phyloP scores from a whole-genome alignment of 2,888 invertebrate species.

The Mayetiola destructor region DNA sequence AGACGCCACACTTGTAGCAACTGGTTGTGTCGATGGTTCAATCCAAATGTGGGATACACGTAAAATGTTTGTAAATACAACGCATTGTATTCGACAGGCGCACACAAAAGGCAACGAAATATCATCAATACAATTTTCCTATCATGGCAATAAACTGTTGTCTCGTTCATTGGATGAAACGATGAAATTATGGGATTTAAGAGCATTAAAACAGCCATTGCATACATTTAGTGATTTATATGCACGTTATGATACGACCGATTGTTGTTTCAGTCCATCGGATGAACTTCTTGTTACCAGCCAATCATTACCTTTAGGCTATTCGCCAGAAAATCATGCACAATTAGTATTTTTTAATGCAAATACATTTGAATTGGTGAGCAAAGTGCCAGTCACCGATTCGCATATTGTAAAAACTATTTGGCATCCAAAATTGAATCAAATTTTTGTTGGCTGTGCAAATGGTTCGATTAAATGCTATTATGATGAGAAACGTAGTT shows the following conservation, averaged over 20 bases:
- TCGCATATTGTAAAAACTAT: conserved; percentile 74
- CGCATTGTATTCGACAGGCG: conserved; percentile 59
- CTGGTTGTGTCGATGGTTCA: conserved; percentile 88
- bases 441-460: conserved; percentile 83
- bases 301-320: conserved; percentile 56
- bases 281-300: conserved; percentile 81
- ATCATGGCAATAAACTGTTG: conserved; percentile 61
- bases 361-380: conserved; percentile 56
- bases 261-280: conserved; percentile 70
- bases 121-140: conserved; percentile 74
- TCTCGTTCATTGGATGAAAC: conserved; percentile 85
- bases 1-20: conserved; percentile 76
- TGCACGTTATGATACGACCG: conserved; percentile 72
- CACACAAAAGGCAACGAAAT: conserved; percentile 70
- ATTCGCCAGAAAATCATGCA: conserved; percentile 39
- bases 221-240: conserved; percentile 53
- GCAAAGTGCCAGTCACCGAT: conserved; percentile 59
- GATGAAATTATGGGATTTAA: conserved; percentile 86
- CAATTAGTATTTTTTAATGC: conserved; percentile 66
- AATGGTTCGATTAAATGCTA: conserved; percentile 81
- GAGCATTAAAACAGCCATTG: conserved; percentile 66
- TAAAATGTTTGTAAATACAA: conserved; percentile 78
- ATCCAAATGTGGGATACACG: conserved; percentile 96
- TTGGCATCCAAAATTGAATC: conserved; percentile 98
- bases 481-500: conserved; percentile 75